phyloP scores from a whole-genome alignment of 2,888 invertebrate genomes.

The Noctua fimbriata region DNA sequence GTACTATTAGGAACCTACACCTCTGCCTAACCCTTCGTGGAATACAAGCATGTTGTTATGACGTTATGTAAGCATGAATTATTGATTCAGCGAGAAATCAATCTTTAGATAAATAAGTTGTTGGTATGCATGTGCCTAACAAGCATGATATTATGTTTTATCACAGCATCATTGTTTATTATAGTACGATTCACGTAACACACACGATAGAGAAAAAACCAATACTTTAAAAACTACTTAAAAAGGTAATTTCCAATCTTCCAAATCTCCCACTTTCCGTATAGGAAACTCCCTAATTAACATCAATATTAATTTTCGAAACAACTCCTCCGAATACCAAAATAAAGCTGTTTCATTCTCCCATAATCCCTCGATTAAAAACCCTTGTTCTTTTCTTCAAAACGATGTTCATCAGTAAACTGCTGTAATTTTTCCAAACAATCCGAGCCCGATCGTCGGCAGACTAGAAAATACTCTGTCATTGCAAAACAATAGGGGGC shows the following conservation, averaged over 20 bases:
- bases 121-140: not conserved
- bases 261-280: not conserved
- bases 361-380: slow-evolving; percentile 9
- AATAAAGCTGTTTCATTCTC: not conserved
- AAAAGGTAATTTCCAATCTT: not conserved
- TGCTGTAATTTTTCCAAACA: slow-evolving; percentile 55
- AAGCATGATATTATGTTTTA: not conserved
- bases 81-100: not conserved
- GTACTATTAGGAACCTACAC: not conserved
- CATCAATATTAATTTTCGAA: not conserved
- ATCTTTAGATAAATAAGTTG: not conserved
- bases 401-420: slow-evolving; percentile 44
- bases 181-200: not conserved
- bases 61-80: not conserved
- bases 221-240: not conserved
- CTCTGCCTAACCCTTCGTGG: not conserved
- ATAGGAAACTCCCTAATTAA: not conserved
- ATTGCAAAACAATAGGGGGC: slow-evolving; percentile 64
- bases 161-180: not conserved
- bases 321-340: not conserved
- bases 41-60: not conserved
- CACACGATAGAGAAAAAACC: not conserved
- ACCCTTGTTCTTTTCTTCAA: slow-evolving; percentile 36
- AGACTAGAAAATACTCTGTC: slow-evolving; percentile 66
- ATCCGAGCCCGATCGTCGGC: slow-evolving; percentile 37